Evolutionary conservation across 1,140 invertebrate species (phyloP).

Genomic region (Drosophila rhopaloa): DNA sequence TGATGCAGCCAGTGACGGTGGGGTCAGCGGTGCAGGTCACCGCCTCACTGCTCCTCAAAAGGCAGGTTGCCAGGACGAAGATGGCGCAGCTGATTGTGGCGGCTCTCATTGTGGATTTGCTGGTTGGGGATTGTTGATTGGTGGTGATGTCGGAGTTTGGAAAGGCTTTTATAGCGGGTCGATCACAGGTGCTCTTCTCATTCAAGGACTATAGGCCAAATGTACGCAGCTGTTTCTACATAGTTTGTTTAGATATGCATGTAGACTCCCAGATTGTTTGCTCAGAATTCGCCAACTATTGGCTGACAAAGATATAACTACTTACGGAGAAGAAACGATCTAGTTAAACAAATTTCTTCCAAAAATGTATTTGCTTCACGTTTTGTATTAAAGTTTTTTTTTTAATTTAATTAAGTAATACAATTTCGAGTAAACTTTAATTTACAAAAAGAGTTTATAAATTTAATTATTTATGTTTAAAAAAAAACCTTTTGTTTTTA

Average conservation of each 20-base stretch:
- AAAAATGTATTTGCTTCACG: no score
- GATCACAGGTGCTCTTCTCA: constrained; percentile 4
- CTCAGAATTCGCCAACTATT: constrained; percentile 6
- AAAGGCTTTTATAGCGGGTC: constrained; percentile 29
- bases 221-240: constrained; percentile 42
- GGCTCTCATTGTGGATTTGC: constrained; percentile 12
- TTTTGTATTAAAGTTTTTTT: no score
- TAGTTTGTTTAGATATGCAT: not conserved
- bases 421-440: no score
- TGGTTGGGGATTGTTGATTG: constrained; percentile 23
- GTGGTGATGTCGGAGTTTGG: constrained; percentile 2
- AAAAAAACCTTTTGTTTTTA: no score
- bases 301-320: not conserved
- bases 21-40: constrained; percentile 31
- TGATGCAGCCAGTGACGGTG: constrained; percentile 16
- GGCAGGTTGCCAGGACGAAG: constrained; percentile 27
- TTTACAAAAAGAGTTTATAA: no score
- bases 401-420: no score
- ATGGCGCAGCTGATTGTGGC: constrained; percentile 2
- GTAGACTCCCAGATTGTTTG: constrained; percentile 6
- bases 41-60: constrained; percentile 19
- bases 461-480: no score
- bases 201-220: not conserved
- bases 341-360: no score
- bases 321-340: no score